These are phyloP conservation scores for Alethe diademata DNA, from an alignment of 2,113 vertebrate genomes.

Conservation along the genomic window DNA sequence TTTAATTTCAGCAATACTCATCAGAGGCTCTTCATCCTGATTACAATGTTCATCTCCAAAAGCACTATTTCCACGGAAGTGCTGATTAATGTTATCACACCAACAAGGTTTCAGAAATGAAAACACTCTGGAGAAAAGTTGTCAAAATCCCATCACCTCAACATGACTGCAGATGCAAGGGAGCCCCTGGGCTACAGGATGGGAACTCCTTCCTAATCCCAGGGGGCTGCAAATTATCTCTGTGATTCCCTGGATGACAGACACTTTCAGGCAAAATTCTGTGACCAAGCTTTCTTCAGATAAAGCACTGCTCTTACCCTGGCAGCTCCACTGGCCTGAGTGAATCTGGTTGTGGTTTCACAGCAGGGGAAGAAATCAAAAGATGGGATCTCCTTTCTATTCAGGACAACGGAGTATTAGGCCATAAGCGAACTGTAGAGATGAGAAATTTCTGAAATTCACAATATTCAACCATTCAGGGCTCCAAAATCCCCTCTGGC, in stretches of 20 bases:
- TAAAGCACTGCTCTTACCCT: neutral
- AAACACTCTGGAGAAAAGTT: slow-evolving; percentile 26
- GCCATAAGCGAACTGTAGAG: neutral
- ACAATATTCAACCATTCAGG: neutral
- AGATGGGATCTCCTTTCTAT: neutral
- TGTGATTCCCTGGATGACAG: neutral
- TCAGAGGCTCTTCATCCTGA: slow-evolving; percentile 59
- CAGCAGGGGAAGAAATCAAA: neutral
- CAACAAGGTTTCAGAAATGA: slow-evolving; percentile 39
- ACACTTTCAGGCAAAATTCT: neutral
- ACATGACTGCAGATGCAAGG: neutral
- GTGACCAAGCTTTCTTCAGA: neutral
- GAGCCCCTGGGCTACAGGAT: neutral
- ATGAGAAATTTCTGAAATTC: neutral
- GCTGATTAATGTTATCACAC: slow-evolving; percentile 59
- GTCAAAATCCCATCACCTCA: neutral
- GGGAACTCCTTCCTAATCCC: neutral
- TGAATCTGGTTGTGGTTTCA: neutral
- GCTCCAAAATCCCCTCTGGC: neutral
- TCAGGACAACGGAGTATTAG: neutral
- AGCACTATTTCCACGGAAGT: slow-evolving; percentile 55
- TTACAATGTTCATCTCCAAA: slow-evolving; percentile 50
- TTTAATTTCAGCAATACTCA: slow-evolving; percentile 50
- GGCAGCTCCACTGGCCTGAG: neutral
- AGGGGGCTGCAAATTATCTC: neutral